Conservation (phyloP, 2,888 invertebrate species). For the Monopis laevigella region DNA sequence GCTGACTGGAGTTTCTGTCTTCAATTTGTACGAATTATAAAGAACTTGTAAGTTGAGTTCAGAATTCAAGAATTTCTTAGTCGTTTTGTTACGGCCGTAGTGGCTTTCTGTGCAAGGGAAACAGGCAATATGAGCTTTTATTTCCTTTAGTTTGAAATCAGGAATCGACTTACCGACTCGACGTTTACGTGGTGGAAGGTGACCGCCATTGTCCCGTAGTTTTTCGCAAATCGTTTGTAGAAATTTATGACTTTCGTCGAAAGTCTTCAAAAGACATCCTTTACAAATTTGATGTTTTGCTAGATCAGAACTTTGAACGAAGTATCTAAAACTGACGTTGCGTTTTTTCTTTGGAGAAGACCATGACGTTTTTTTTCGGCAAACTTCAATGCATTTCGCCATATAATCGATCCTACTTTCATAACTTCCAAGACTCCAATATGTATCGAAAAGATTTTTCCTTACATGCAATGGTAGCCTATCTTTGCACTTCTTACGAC, state of each 20-base stretch:
- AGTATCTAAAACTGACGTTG: no score
- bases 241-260: slow-evolving; percentile 14
- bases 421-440: slow-evolving; percentile 11
- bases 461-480: slow-evolving; percentile 7
- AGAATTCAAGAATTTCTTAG: slow-evolving; percentile 18
- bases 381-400: slow-evolving; percentile 10
- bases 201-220: no score
- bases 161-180: no score
- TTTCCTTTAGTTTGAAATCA: no score
- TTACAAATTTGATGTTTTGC: slow-evolving; percentile 15
- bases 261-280: slow-evolving; percentile 14
- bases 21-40: slow-evolving; percentile 20
- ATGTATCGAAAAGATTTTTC: slow-evolving; percentile 13
- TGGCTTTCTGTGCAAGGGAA: slow-evolving; percentile 20
- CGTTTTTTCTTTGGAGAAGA: no score
- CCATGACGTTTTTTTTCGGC: no score
- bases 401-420: slow-evolving; percentile 7
- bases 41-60: slow-evolving; percentile 19
- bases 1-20: slow-evolving; percentile 17
- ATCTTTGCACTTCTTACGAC: slow-evolving; percentile 14
- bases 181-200: no score
- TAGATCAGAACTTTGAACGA: no score
- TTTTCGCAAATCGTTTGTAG: slow-evolving; percentile 13
- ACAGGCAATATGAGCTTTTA: no score
- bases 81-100: slow-evolving; percentile 19